phyloP scores from a whole-genome alignment of 2,797 vertebrate species.

The Onychomys arenicola region DNA sequence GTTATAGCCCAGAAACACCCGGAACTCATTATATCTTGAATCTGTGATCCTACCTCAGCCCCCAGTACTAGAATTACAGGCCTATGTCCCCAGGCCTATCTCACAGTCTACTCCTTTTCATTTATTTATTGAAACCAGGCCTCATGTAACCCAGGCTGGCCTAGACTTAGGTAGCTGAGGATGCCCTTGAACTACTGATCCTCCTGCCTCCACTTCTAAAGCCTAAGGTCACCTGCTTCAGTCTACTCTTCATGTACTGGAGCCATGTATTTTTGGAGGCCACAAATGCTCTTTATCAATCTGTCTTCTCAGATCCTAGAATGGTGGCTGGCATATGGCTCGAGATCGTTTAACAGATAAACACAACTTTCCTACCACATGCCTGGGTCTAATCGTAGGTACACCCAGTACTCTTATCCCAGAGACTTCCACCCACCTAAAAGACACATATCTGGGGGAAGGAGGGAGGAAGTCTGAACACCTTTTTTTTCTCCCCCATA shows the following conservation, averaged over 20 bases:
- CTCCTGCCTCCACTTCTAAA: background rate
- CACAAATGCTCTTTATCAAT: slow-evolving; percentile 39
- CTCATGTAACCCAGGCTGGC: background rate
- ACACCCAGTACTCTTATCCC: background rate
- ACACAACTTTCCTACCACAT: background rate
- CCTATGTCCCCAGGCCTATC: background rate
- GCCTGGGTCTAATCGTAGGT: slow-evolving; percentile 3
- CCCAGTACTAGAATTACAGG: background rate
- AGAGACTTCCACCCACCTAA: background rate
- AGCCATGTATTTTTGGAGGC: background rate
- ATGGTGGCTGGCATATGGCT: slow-evolving; percentile 42
- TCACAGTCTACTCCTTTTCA: background rate
- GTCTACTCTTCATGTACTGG: slow-evolving; percentile 13
- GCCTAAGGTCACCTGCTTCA: background rate
- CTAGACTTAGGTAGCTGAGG: background rate
- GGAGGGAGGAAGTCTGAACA: background rate
- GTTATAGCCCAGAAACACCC: background rate
- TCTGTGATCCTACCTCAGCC: background rate
- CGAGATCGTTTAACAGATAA: slow-evolving; percentile 34
- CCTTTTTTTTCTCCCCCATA: background rate
- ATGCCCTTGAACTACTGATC: background rate
- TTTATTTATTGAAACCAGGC: background rate
- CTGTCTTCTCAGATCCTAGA: slow-evolving; percentile 34
- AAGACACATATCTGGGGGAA: background rate
- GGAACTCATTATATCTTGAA: background rate